Conservation (phyloP, 2,888 invertebrate genomes). For the Pachymerium ferrugineum region DNA sequence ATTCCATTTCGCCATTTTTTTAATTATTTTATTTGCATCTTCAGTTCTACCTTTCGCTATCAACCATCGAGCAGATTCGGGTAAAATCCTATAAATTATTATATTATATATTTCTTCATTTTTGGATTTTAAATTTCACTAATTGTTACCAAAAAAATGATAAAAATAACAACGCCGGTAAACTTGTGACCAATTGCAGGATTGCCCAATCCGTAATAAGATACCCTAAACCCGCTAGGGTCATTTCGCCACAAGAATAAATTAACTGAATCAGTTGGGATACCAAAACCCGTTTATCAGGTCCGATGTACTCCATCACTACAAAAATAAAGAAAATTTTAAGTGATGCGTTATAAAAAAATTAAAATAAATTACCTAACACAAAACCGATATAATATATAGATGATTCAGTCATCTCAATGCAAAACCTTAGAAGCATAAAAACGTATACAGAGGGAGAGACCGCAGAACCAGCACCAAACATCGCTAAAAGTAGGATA, state of each 20-base stretch:
- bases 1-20: slow-evolving; percentile 33
- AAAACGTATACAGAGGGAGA: not conserved
- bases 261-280: slow-evolving; percentile 23
- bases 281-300: not conserved
- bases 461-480: not conserved
- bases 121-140: not conserved
- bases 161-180: not conserved
- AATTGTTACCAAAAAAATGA: not conserved
- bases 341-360: not conserved
- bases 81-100: slow-evolving; percentile 14
- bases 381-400: not conserved
- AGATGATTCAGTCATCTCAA: slow-evolving; percentile 1
- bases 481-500: not conserved
- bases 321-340: not conserved
- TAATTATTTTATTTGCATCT: slow-evolving; percentile 22
- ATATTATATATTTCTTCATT: not conserved
- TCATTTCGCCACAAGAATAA: slow-evolving; percentile 44
- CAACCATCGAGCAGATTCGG: slow-evolving; percentile 34
- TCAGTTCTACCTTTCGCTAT: slow-evolving; percentile 19
- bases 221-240: slow-evolving; percentile 60
- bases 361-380: slow-evolving; percentile 5
- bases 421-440: not conserved
- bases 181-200: slow-evolving; percentile 57
- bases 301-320: slow-evolving; percentile 19
- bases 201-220: slow-evolving; percentile 61